Evolutionary conservation across 2,888 invertebrate genomes (phyloP), one percentile per base, ranked within the genome.

Genomic region (Endomychus coccineus): DNA sequence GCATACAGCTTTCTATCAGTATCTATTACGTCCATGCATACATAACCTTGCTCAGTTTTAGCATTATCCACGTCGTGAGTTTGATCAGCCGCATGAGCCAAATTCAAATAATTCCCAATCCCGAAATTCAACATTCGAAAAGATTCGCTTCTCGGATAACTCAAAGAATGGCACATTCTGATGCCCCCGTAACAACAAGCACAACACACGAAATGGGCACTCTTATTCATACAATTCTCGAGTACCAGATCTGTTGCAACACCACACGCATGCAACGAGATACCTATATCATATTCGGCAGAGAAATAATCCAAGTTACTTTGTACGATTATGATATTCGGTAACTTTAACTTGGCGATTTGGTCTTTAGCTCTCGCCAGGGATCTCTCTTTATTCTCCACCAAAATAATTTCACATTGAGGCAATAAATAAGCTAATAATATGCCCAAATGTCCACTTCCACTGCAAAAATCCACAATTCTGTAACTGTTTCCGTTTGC

Each of bases 171-270:
- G 52, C 88, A 89, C 43, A 80, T 74, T 62, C 83, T 83, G 9
- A 95, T 73, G 2, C 83, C 81, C 1, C 95, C 95, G 66, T 95
- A 95, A 60, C 95, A 95, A 61, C 96, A 96, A 0, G 95, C 95
- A 55, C 90, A 91, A 34, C 88, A 74, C 1, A 92, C 83, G 69
- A 95, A 92, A 45, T 81, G 75, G 0, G 94, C 92, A 37, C 72
- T 71, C 9, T 73, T 76, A 28, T 74, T 68, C 9, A 86, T 72
- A 61, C 95, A 95, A 56, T 83, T 83, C 51, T 84, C 78, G 31
- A 95, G 70, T 1, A 95, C 92, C 42, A 95, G 74, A 66, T 96
- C 96, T 2, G 90, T 92, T 1, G 94, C 94, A 7, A 89, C 83
- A 1, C 95, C 95, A 67, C 95, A 96, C 2, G 94, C 95, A 67